Base-by-base conservation (phyloP, 2,888 invertebrate species). In the Aporophyla nigra region DNA sequence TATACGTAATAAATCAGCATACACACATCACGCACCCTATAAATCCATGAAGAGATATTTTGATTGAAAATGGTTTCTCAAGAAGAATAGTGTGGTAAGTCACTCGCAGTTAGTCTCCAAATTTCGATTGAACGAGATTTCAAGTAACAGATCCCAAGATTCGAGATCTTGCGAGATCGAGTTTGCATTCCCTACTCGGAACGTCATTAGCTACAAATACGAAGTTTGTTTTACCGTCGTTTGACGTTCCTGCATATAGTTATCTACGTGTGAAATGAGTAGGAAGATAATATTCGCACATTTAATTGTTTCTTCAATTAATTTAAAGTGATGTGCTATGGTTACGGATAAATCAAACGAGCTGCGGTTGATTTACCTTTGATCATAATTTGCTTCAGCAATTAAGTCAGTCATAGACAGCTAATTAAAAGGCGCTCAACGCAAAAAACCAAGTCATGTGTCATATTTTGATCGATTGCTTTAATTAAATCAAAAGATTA, bases 401-500 rank as follows among this genome's bases (percentile, higher is more conserved):
- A 77, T 27, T 58, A 58, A 16, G 7, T 43, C 58, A 51, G 27
- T 65, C 6, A 19, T 40, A 5, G 33, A 59, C 16, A 59, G 33
- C 5, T 78, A 78, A 68, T 51, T 19, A 78, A 16, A 59, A 46
- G 0, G 16, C 24, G 43, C 9, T 53, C 9, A 21, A 21, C 3
- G 16, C 53, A 46, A 70, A 53, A 78, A 21, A 16, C 24, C 71
- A 33, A 46, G 33, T 53, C 5, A 33, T 10, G 4, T 21, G 69
- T 59, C 76, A 78, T 78, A 61, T n/a, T 51, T 80, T 77, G 73
- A 77, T 80, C 16, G 54, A 80, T 72, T 51, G 33, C 53, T 70
- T 9, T 59, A 53, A 24, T 78, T 33, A 78, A 10, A 24, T 69
- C 69, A 51, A 21, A 9, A 10, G n/a, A 10, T 40, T n/a, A 67